A percentile compares a stretch with the other conserved stretches of the same genome.
Conservation (phyloP, 2,888 invertebrate species). For the Rotaria macrura region DNA sequence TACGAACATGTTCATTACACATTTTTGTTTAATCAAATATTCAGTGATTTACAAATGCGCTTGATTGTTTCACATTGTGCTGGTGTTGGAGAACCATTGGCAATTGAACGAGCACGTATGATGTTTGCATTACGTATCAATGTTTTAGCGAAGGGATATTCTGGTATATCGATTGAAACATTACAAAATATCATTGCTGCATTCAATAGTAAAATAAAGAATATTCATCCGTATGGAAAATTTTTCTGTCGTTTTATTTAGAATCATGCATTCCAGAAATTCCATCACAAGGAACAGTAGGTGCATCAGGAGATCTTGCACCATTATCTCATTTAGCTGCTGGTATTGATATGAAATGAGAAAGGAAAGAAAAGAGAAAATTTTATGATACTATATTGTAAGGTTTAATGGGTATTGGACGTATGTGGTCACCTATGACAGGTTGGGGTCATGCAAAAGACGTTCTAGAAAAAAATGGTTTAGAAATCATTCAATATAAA, state of each 20-base stretch:
- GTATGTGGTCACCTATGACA: slow-evolving; percentile 60
- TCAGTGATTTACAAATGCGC: slow-evolving; percentile 58
- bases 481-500: slow-evolving; percentile 55
- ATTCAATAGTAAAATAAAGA: slow-evolving; percentile 55
- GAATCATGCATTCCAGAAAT: slow-evolving; percentile 60
- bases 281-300: slow-evolving; percentile 61
- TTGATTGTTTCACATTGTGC: slow-evolving; percentile 60
- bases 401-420: slow-evolving; percentile 60
- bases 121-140: slow-evolving; percentile 59
- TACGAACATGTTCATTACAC: no score
- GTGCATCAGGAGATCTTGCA: slow-evolving; percentile 61
- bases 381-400: slow-evolving; percentile 52
- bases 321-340: slow-evolving; percentile 55
- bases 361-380: neutral
- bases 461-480: slow-evolving; percentile 55
- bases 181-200: slow-evolving; percentile 57
- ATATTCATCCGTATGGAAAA: rapidly evolving
- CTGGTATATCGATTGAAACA: slow-evolving; percentile 57
- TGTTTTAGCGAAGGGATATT: slow-evolving; percentile 61
- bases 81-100: slow-evolving; percentile 58
- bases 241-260: slow-evolving; percentile 45
- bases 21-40: slow-evolving; percentile 34
- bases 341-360: neutral
- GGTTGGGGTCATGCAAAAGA: slow-evolving; percentile 58
- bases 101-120: slow-evolving; percentile 57